phyloP scores from a whole-genome alignment of 2,888 invertebrate species.

The Euzophera pinguis region DNA sequence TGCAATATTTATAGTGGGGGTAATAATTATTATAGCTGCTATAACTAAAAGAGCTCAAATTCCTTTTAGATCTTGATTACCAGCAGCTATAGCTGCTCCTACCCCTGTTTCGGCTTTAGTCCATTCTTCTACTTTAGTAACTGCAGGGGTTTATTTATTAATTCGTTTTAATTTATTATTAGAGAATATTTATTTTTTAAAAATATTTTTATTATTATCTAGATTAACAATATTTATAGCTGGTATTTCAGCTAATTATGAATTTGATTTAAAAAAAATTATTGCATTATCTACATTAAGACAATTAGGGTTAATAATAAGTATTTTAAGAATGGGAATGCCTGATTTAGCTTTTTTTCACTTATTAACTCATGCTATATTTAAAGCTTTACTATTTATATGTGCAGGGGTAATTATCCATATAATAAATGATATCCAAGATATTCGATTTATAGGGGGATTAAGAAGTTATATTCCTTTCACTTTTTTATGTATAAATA shows the following conservation, averaged over 20 bases:
- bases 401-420: conserved; percentile 86
- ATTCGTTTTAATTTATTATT: conserved; percentile 83
- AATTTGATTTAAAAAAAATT: conserved; percentile 87
- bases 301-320: conserved; percentile 87
- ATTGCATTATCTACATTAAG: conserved; percentile 89
- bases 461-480: conserved; percentile 71
- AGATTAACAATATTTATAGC: conserved; percentile 81
- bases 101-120: conserved; percentile 87
- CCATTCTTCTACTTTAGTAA: conserved; percentile 89
- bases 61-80: conserved; percentile 87
- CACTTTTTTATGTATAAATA: conserved; percentile 76
- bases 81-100: conserved; percentile 86
- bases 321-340: conserved; percentile 79
- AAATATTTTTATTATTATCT: conserved; percentile 76
- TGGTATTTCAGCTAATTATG: conserved; percentile 81
- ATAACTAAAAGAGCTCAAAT: conserved; percentile 87
- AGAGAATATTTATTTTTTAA: conserved; percentile 51
- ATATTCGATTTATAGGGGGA: conserved; percentile 82
- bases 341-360: conserved; percentile 67
- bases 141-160: conserved; percentile 86
- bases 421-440: conserved; percentile 81
- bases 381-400: conserved; percentile 67
- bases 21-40: too few relatives aligned
- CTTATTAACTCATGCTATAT: conserved; percentile 84
- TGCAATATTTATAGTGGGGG: too few relatives aligned